These are phyloP conservation scores for Gorsachius magnificus DNA, from an alignment of 2,797 vertebrate genomes.

Conservation along the genomic window DNA sequence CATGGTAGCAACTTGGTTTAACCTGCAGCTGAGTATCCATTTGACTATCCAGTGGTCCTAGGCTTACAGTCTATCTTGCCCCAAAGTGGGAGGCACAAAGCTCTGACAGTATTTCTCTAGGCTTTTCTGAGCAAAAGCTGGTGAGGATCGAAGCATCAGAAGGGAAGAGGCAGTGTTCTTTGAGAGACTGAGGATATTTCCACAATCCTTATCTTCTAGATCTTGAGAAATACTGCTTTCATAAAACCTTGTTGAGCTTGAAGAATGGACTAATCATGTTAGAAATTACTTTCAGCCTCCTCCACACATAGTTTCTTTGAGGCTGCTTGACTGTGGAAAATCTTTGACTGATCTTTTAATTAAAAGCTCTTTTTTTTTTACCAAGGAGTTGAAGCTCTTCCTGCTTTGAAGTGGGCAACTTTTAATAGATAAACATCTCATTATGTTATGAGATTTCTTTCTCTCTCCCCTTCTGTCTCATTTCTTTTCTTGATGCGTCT, in stretches of 20 bases:
- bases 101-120: not conserved
- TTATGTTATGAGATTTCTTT: slow-evolving; percentile 34
- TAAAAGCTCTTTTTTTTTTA: not conserved
- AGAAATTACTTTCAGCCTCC: slow-evolving; percentile 42
- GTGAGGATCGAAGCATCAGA: not conserved
- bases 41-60: accelerated
- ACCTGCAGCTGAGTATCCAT: not conserved
- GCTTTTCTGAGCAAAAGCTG: not conserved
- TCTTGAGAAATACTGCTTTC: slow-evolving; percentile 9
- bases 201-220: not conserved
- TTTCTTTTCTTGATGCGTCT: slow-evolving; percentile 18
- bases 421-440: slow-evolving; percentile 59
- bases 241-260: slow-evolving; percentile 5
- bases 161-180: not conserved
- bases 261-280: slow-evolving; percentile 21
- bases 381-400: not conserved
- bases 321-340: slow-evolving; percentile 37
- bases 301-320: slow-evolving; percentile 48
- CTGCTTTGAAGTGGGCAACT: slow-evolving; percentile 58
- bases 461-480: slow-evolving; percentile 11
- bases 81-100: not conserved
- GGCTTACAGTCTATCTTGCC: not conserved
- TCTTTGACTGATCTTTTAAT: slow-evolving; percentile 61
- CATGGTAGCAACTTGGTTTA: not conserved
- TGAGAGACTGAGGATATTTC: not conserved